Percentiles rank a stretch among this genome's conserved stretches.
Conservation (phyloP, 2,888 invertebrate species). For the Ophonus ardosiacus region DNA sequence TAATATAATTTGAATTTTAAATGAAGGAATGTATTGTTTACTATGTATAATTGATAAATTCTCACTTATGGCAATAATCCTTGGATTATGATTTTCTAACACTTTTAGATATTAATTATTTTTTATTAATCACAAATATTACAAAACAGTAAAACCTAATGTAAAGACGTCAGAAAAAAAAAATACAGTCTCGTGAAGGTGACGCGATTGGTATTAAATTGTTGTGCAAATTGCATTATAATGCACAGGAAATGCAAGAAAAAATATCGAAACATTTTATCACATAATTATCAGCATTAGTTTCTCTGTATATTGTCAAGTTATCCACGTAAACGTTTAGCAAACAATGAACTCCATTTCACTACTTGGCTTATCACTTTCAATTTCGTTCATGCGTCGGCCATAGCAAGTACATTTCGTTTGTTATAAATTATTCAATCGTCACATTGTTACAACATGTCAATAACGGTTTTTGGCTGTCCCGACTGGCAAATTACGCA, state of each 20-base stretch:
- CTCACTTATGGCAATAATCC: too few species aligned
- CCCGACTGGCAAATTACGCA: not conserved
- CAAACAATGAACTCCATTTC: slow-evolving; percentile 58
- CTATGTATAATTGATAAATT: too few species aligned
- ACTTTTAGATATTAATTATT: not conserved
- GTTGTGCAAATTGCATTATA: slow-evolving; percentile 12
- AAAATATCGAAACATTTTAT: slow-evolving; percentile 26
- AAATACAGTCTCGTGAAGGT: not conserved
- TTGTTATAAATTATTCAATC: slow-evolving; percentile 54
- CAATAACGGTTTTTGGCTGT: not conserved
- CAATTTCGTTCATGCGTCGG: slow-evolving; percentile 49
- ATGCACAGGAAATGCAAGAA: slow-evolving; percentile 1
- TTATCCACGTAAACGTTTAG: slow-evolving; percentile 37
- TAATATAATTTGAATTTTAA: too few species aligned
- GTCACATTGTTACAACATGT: slow-evolving; percentile 29
- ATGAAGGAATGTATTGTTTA: too few species aligned
- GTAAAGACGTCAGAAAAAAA: not conserved
- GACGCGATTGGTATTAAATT: not conserved
- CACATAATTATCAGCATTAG: slow-evolving; percentile 50
- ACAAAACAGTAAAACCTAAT: not conserved
- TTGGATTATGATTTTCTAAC: too few species aligned
- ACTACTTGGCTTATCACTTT: slow-evolving; percentile 58
- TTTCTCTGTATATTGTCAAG: slow-evolving; percentile 53
- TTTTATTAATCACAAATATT: not conserved
- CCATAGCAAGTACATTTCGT: slow-evolving; percentile 26